Percentiles rank a stretch among this genome's conserved stretches.
These are phyloP conservation scores for Threskiornis aethiopicus DNA, from an alignment of 2,797 vertebrate genomes.

Conservation along the genomic window DNA sequence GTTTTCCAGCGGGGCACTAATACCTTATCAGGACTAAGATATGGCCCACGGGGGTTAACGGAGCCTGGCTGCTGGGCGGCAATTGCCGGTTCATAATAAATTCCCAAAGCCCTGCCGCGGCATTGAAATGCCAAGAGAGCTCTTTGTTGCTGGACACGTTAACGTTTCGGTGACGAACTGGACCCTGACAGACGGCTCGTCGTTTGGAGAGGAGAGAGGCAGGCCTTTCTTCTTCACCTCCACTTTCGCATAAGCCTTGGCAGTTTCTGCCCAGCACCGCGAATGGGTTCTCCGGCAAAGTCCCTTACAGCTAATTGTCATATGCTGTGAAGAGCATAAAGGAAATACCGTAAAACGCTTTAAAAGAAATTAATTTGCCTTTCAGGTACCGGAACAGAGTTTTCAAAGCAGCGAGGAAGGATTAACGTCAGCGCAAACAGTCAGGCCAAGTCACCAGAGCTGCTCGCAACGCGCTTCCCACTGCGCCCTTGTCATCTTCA, in stretches of 20 bases:
- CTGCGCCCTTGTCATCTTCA: constrained; percentile 17
- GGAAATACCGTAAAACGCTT: neutral
- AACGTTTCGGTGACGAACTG: neutral
- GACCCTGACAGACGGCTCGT: neutral
- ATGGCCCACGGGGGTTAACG: neutral
- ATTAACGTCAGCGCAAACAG: constrained; percentile 25
- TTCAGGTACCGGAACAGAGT: constrained; percentile 5
- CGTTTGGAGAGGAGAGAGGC: neutral
- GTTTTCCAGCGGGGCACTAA: neutral
- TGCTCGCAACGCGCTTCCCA: neutral
- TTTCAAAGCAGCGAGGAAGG: neutral
- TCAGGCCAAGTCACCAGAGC: neutral
- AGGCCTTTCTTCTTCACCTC: neutral
- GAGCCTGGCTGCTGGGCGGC: neutral
- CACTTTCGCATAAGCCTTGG: neutral
- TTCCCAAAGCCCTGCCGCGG: neutral
- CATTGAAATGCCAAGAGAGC: neutral
- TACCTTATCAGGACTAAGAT: neutral
- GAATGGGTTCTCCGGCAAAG: neutral
- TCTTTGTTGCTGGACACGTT: neutral
- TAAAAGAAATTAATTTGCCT: constrained; percentile 55
- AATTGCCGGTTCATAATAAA: neutral
- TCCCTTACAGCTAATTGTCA: neutral
- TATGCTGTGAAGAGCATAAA: neutral
- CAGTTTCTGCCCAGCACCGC: neutral